These are phyloP conservation scores for Tadarida brasiliensis DNA, from an alignment of 2,797 vertebrate genomes.

Conservation along the genomic window DNA sequence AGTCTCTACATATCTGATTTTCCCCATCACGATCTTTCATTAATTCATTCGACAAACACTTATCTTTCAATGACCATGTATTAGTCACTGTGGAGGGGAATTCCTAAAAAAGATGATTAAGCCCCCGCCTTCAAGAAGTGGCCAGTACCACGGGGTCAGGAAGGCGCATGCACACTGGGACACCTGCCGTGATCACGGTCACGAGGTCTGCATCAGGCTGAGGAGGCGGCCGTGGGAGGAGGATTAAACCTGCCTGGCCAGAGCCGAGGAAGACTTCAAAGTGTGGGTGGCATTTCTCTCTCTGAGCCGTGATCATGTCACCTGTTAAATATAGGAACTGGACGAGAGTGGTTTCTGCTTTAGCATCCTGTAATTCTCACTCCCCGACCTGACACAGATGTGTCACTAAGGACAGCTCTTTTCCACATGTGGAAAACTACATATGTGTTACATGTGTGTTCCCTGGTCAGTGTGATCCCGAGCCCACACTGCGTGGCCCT, in stretches of 20 bases:
- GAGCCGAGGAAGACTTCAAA: neutral
- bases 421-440: neutral
- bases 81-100: neutral
- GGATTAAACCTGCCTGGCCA: neutral
- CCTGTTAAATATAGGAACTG: neutral
- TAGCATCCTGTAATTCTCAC: neutral
- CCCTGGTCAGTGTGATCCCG: neutral
- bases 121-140: neutral
- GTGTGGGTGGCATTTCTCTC: neutral
- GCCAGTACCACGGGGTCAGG: neutral
- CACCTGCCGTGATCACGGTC: too few species aligned
- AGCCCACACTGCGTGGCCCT: neutral
- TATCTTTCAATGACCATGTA: neutral
- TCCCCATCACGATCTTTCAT: neutral
- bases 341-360: neutral
- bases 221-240: neutral
- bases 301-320: neutral
- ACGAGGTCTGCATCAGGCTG: neutral
- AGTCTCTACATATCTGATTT: conserved; percentile 5
- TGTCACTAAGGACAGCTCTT: neutral
- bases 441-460: neutral
- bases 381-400: neutral
- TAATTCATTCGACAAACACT: neutral
- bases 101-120: neutral
- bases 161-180: too few species aligned